Evolutionary conservation across 2,797 vertebrate species (phyloP), one percentile per base, ranked within the genome.

Genomic region (Molothrus ater): DNA sequence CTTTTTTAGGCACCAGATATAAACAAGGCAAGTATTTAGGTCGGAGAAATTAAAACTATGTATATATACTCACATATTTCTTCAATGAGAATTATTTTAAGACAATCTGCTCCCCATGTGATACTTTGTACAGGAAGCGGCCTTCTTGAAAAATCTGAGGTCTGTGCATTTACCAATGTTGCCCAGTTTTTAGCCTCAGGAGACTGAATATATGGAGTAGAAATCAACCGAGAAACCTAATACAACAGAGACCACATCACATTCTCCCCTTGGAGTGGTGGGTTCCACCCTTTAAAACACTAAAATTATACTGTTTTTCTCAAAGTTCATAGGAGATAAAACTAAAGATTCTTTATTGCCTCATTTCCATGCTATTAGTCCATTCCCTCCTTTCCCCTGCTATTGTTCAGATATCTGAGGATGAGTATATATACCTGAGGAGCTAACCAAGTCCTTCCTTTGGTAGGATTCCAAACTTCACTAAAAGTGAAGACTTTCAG

Each of bases 401-500:
- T 48, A 19, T 15, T 61, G 13, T 42, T 84, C 32, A 63, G 31
- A 11, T 63, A 75, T 45, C 84, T 86, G 59, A 91, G 40, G 14
- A 16, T 53, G 69, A 43, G 18, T 22, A 34, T 18, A 36, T 29
- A 74, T 47, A 63, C 17, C 28, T 18, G 34, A 93, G 40, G 34
- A 95, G 45, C 28, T 56, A 90, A 34, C 0, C 1, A 36, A 36
- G 36, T 36, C 36, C 36, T 36, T 36, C 36, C 36, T 36, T 36
- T 36, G 36, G 36, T 36, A 36, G 36, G 36, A 36, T 36, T 36
- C 36, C 36, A 36, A 36, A 38, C 80, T 86, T 53, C 12, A 50
- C 36, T 51, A 63, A 22, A 93, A 92, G 38, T 78, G 76, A 88
- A 89, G 60, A 73, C 88, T 94, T 93, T 76, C 76, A 88, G 94